These are phyloP conservation scores for Eucriotettix oculatus DNA, from an alignment of 2,888 invertebrate species.

Conservation along the genomic window DNA sequence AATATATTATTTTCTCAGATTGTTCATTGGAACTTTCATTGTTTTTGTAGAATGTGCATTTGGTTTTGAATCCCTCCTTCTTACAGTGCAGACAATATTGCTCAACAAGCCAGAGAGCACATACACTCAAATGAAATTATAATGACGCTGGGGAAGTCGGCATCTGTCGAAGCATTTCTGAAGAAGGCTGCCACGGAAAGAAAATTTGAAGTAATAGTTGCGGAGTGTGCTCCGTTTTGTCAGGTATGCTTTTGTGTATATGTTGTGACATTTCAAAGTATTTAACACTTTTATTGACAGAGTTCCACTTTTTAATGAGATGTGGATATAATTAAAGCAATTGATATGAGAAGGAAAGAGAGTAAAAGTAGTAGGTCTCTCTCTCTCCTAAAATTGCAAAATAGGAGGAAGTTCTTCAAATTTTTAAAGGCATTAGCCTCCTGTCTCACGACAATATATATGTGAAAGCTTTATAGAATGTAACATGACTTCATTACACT, in stretches of 20 bases:
- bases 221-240: conserved; percentile 51
- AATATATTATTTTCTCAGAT: no score
- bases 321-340: neutral
- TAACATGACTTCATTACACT: no score
- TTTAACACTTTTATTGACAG: neutral
- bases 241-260: conserved; percentile 22
- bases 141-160: conserved; percentile 63
- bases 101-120: conserved; percentile 70
- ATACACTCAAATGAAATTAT: conserved; percentile 85
- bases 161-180: conserved; percentile 70
- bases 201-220: conserved; percentile 69
- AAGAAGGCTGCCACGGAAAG: conserved; percentile 59
- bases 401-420: neutral
- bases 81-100: conserved; percentile 58
- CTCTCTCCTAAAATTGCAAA: neutral
- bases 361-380: neutral
- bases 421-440: neutral
- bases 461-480: no score
- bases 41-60: no score
- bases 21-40: no score
- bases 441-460: no score
- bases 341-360: neutral
- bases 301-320: neutral
- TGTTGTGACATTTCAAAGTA: neutral
- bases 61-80: neutral